Base-by-base conservation (phyloP, 2,113 vertebrate genomes). In the Agapornis roseicollis region DNA sequence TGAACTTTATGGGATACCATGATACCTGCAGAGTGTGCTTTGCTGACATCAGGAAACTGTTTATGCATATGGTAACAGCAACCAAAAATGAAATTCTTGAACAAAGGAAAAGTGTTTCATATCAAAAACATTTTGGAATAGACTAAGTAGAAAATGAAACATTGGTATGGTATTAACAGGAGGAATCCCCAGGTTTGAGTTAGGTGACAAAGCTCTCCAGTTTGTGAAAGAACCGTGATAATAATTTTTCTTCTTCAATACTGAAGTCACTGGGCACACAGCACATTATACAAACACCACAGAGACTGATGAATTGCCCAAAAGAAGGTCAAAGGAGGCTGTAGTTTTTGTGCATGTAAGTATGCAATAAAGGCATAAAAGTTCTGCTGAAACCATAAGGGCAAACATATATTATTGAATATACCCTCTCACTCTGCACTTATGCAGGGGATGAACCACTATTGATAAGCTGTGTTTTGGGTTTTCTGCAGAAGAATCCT, bases 261-360 rank as follows among this genome's bases (percentile, higher is more conserved):
- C 18, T 29, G 35, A 76, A 33, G 52, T 7, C 3, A 17, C 28
- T 52, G 47, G 13, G 71, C 12, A 35, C 20, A 24, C 2, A 42
- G 37, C 28, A 46, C 0, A 0, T 76, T 9, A 47, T 25, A 55
- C 22, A n/a, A 73, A 55, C 17, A 22, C 23, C 23, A 18, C 15
- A 63, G 17, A 0, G 2, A 35, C 49, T 1, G 7, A 60, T 41
- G 53, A 37, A 50, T 14, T 0, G 0, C 20, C 27, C n/a, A 37
- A 49, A n/a, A 71, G 22, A 63, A 19, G 8, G n/a, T 8, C 23
- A 70, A 27, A 66, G 29, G 6, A 5, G 33, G 17, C 6, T 50
- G 23, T 24, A 41, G 16, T 35, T 50, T 37, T 8, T 27, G 13
- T 35, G 11, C n/a, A n/a, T 25, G 7, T 1, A 2, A 60, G 37